These are phyloP conservation scores for Tapera naevia DNA, from an alignment of 2,797 vertebrate genomes.

Conservation along the genomic window DNA sequence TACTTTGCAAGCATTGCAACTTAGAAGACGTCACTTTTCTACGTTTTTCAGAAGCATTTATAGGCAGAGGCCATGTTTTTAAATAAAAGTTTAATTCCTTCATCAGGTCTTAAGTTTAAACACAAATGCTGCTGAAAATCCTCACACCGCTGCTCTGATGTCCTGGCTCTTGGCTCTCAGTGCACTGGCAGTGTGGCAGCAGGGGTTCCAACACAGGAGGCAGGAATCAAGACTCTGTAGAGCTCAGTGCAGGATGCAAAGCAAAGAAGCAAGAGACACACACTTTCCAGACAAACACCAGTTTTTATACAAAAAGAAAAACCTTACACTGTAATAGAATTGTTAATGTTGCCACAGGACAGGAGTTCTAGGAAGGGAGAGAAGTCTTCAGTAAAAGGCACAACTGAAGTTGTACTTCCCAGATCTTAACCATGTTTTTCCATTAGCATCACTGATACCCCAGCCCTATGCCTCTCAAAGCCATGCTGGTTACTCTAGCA, in stretches of 20 bases:
- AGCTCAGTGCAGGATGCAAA: conserved; percentile 66
- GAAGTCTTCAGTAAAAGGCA: conserved; percentile 55
- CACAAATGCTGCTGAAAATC: conserved; percentile 52
- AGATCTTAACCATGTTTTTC: neutral
- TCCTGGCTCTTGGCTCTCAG: neutral
- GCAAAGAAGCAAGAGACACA: conserved; percentile 55
- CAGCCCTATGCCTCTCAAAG: neutral
- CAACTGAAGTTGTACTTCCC: conserved; percentile 13
- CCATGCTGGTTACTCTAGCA: conserved; percentile 4
- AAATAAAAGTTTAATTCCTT: conserved; percentile 76
- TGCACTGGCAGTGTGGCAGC: neutral
- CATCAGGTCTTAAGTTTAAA: conserved; percentile 59
- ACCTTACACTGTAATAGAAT: conserved; percentile 8
- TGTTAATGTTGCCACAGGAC: conserved; percentile 30
- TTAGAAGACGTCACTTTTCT: neutral
- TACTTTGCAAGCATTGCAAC: neutral
- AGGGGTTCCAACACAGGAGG: conserved; percentile 17
- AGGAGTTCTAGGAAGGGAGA: conserved; percentile 39
- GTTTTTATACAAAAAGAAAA: conserved; percentile 48
- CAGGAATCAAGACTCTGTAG: conserved; percentile 17
- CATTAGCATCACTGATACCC: neutral
- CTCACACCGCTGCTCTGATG: neutral
- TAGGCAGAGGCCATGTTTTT: conserved; percentile 6
- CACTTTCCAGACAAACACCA: conserved; percentile 43
- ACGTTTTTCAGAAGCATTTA: neutral